These are phyloP conservation scores for Rhynchonycteris naso DNA, from an alignment of 2,797 vertebrate species.

Conservation along the genomic window DNA sequence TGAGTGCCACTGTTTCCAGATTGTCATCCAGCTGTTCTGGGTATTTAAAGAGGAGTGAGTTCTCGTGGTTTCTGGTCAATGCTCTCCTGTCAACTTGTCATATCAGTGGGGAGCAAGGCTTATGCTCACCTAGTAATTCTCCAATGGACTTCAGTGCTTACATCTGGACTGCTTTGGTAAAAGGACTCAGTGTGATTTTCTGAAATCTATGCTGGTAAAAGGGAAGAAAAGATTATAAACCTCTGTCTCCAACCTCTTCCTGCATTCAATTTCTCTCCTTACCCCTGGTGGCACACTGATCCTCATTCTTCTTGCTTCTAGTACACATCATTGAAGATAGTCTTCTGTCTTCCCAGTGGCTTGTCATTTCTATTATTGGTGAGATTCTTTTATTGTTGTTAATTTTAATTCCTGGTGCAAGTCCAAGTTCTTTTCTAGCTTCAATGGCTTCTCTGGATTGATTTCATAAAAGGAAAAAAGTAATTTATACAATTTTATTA, in stretches of 20 bases:
- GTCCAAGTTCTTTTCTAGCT: background rate
- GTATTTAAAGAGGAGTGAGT: background rate
- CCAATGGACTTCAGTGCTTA: background rate
- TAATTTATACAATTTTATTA: background rate
- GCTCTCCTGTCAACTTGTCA: background rate
- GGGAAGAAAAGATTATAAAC: background rate
- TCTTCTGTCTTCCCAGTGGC: background rate
- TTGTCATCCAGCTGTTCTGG: background rate
- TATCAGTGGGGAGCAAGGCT: background rate
- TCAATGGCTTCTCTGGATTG: background rate
- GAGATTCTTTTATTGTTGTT: background rate
- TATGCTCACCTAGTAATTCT: background rate
- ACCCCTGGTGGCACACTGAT: fast-evolving
- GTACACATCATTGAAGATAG: background rate
- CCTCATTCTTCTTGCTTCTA: background rate
- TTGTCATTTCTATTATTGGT: background rate
- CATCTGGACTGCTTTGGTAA: background rate
- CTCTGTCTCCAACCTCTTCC: background rate
- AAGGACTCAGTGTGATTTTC: background rate
- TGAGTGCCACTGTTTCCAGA: background rate
- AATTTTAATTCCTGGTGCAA: background rate
- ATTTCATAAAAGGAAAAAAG: background rate
- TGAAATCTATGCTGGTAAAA: background rate
- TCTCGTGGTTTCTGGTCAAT: background rate
- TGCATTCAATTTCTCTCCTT: background rate